These are phyloP conservation scores for Entosphenus tridentatus DNA, from an alignment of 2,113 vertebrate genomes.

Conservation along the genomic window DNA sequence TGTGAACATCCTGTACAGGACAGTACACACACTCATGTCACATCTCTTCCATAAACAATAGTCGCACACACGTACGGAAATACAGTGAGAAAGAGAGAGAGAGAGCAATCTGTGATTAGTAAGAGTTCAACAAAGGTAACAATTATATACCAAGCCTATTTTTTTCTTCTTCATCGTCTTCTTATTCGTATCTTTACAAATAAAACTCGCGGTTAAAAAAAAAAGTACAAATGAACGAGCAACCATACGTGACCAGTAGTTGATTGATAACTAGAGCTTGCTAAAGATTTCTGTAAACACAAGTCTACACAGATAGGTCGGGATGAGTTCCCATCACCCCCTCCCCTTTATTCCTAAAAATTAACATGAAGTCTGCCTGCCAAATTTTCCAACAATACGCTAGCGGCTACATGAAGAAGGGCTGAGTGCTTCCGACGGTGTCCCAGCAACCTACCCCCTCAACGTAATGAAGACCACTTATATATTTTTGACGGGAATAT, in stretches of 20 bases:
- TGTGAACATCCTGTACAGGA: not conserved
- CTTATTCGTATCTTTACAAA: not conserved
- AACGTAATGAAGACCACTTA: too few relatives aligned
- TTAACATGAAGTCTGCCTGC: too few relatives aligned
- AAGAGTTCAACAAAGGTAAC: not conserved
- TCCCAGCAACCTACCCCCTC: too few relatives aligned
- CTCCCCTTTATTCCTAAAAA: not conserved
- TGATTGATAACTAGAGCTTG: not conserved
- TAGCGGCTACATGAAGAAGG: too few relatives aligned
- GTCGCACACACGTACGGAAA: not conserved
- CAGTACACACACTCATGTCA: not conserved
- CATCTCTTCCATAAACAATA: not conserved
- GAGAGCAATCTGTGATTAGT: too few relatives aligned
- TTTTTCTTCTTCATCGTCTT: too few relatives aligned
- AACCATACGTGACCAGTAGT: not conserved
- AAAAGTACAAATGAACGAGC: not conserved
- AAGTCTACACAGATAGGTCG: constrained; percentile 4
- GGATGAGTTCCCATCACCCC: not conserved
- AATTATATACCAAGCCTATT: constrained; percentile 6
- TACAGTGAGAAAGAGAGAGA: constrained; percentile 4
- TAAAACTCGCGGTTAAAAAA: constrained; percentile 3
- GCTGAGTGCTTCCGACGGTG: too few relatives aligned
- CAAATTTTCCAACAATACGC: too few relatives aligned
- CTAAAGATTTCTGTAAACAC: constrained; percentile 2
- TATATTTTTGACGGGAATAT: too few relatives aligned